phyloP scores from a whole-genome alignment of 92 coral and sea anemone genomes.

The Heliopora coerulea region DNA sequence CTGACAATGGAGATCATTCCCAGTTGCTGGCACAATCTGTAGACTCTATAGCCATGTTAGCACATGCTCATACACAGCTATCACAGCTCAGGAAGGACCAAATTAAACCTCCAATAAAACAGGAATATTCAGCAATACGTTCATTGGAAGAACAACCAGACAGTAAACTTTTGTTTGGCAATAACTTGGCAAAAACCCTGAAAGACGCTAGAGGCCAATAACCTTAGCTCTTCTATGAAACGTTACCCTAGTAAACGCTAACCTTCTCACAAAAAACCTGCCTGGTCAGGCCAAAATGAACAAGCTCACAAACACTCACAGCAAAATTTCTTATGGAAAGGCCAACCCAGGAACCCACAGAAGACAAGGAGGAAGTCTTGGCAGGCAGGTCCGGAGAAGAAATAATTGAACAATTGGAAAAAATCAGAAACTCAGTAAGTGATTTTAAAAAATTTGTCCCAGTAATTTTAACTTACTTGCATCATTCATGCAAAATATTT shows the following conservation, averaged over 20 bases:
- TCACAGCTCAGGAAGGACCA: conserved; percentile 31
- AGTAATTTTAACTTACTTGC: too few relatives aligned
- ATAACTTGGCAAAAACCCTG: conserved; percentile 38
- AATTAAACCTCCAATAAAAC: conserved; percentile 25
- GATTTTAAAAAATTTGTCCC: conserved; percentile 29
- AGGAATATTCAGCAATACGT: conserved; percentile 25
- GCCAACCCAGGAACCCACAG: too few relatives aligned
- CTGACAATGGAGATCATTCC: too few relatives aligned
- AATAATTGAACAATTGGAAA: conserved; percentile 14
- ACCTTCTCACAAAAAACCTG: not conserved
- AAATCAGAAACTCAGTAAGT: conserved; percentile 42
- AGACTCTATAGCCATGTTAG: too few relatives aligned
- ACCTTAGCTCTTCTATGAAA: not conserved
- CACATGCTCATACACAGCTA: too few relatives aligned
- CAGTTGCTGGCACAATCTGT: too few relatives aligned
- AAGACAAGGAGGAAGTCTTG: too few relatives aligned
- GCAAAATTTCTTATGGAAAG: conserved; percentile 36
- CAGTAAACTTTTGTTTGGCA: conserved; percentile 40
- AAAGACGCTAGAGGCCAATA: conserved; percentile 13
- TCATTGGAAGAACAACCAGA: conserved; percentile 1
- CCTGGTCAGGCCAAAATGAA: not conserved
- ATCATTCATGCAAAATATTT: too few relatives aligned
- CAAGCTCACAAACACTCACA: conserved; percentile 3
- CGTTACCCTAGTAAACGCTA: not conserved
- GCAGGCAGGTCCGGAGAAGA: too few relatives aligned